Evolutionary conservation across 2,797 vertebrate species (phyloP), one percentile per base, ranked within the genome.

Genomic region (Chanos chanos): DNA sequence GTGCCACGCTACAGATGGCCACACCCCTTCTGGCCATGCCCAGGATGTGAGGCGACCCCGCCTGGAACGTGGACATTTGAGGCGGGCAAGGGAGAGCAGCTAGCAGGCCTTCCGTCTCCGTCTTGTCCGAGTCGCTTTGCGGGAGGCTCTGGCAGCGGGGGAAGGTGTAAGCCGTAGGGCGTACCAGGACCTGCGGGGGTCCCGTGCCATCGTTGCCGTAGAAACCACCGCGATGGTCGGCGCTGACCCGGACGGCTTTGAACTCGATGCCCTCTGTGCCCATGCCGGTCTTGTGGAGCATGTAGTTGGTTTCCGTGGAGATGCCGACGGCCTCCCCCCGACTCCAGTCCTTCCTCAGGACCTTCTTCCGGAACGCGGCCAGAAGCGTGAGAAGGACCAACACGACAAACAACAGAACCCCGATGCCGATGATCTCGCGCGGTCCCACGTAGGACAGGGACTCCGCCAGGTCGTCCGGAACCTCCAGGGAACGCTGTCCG

Each of bases 1-100:
- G 95, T 1, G 95, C 95, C 69, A 97, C 96, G 0, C 96, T 99
- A 82, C 96, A 98, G 59, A 98, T 92, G 0, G 95, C 95, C n/a
- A 99, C 89, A 0, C 94, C 96, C 8, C 93, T 86, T 54, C 88
- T 89, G 0, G 92, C 89, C 56, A 78, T 72, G 1, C 83, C 80
- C 22, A 94, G 80, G 57, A 93, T 89, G 50, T 90, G 91, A 0
- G 92, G 92, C 5, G 86, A 84, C 68, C 97, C 94, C 1, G 92
- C 89, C 68, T 94, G 92, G 66, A 98, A 98, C 0, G 92, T 96
- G 6, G 92, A 94, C 86, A 97, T 82, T 84, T 95, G 82, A 0
- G 61, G 37, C 7, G 71, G 66, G 31, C 56, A 67, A 41, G 27
- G 6, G 49, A 66, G 3, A 2, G 53, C 59, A 9, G 33, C 27